Base-by-base conservation (phyloP, 2,888 invertebrate species). In the Venustoraphidia nigricollis region DNA sequence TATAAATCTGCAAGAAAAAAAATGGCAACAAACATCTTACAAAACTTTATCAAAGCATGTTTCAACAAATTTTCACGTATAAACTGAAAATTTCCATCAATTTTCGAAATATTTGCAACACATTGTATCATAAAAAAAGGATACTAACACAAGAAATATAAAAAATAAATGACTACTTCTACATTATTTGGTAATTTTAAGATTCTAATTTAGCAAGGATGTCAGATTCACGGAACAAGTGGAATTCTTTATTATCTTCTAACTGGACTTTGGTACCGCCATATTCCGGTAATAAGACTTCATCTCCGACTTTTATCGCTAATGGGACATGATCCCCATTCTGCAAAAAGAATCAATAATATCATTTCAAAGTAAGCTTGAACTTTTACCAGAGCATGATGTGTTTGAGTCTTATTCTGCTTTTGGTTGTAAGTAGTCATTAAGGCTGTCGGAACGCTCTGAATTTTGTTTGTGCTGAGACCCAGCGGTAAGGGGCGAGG, bases 221-320 rank as follows among this genome's bases (percentile, higher is more conserved):
- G 65, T 98, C 98, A 47, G 86, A 73, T 71, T 98, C 98, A 65
- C 92, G 77, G 79, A 92, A 97, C 55, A 99, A 74, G 59, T 90
- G 89, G 64, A 86, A 90, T 66, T 97, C 97, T 62, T 86, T 84
- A 59, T 91, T 86, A 53, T 93, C 90, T 51, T 86, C 88, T 48
- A 97, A 66, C 57, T 83, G 79, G 43, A 98, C 87, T 74, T 96
- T 97, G 54, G 94, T 96, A 57, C 98, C 98, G 52, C 98, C 98
- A 69, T 91, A 98, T 71, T 99, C 98, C 0, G 98, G 98, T 45
- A 99, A 75, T 48, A 99, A 73, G 9, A 99, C 97, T 61, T 78
- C 79, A 66, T 98, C 98, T 48, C 98, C 98, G 52, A 88, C 84
- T 67, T 88, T 81, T 8, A 97, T 85, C 54, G 79, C 73, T 42